Conservation (phyloP, 2,888 invertebrate genomes). For the Andrena flavipes region DNA sequence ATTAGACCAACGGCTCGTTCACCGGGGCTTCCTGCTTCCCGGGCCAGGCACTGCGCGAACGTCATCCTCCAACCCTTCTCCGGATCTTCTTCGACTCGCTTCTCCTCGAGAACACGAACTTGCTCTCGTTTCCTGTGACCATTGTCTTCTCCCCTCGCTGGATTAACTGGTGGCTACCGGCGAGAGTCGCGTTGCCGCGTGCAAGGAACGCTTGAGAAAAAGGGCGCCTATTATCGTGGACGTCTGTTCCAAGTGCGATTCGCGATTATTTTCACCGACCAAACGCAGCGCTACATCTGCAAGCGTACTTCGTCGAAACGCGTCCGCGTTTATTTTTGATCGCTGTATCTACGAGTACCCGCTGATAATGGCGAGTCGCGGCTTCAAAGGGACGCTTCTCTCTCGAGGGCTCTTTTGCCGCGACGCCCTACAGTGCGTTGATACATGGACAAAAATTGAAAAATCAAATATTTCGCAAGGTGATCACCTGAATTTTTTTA, state of each 20-base stretch:
- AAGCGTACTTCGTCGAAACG: slow-evolving; percentile 23
- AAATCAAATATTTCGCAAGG: no score
- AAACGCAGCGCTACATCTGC: slow-evolving; percentile 18
- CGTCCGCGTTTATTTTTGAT: slow-evolving; percentile 68
- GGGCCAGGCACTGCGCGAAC: neutral
- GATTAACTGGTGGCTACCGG: neutral
- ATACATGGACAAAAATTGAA: no score
- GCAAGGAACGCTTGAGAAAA: slow-evolving; percentile 11
- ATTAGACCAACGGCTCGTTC: slow-evolving; percentile 58
- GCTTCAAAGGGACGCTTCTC: slow-evolving; percentile 49
- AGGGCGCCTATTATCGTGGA: neutral
- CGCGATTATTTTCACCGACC: slow-evolving; percentile 10
- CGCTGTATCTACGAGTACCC: slow-evolving; percentile 39
- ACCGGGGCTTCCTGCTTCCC: neutral
- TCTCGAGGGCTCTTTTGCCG: slow-evolving; percentile 44
- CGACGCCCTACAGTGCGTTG: no score
- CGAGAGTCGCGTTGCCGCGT: neutral
- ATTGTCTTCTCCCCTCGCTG: neutral
- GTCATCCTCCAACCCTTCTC: neutral
- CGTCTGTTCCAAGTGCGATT: slow-evolving; percentile 9
- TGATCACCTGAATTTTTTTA: no score
- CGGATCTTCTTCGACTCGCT: neutral
- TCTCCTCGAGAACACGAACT: neutral
- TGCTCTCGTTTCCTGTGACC: neutral
- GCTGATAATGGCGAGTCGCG: slow-evolving; percentile 59